phyloP scores from a whole-genome alignment of 2,888 invertebrate genomes.

The Drosophila siamana region DNA sequence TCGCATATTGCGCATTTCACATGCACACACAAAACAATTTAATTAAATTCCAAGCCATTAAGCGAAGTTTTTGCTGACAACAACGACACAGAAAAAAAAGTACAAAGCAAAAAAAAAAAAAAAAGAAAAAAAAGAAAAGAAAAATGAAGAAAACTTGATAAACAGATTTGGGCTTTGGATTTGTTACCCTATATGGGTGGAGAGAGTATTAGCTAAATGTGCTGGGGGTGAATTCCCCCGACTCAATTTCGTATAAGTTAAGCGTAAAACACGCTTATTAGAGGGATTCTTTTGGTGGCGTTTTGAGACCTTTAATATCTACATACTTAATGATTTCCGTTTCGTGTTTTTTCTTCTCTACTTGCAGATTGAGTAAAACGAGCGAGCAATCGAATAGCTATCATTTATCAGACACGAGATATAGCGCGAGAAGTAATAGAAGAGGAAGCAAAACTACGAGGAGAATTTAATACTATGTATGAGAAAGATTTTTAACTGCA shows the following conservation, averaged over 20 bases:
- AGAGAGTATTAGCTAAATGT: constrained; percentile 25
- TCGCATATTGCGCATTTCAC: constrained; percentile 28
- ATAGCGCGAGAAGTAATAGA: constrained; percentile 25
- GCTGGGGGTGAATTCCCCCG: constrained; percentile 24
- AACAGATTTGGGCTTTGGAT: constrained; percentile 46
- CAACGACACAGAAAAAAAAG: neutral
- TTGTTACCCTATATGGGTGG: neutral
- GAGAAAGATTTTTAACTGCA: constrained; percentile 67
- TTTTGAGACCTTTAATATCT: neutral
- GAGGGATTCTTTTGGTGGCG: neutral
- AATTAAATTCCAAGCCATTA: constrained; percentile 76
- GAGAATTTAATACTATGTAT: constrained; percentile 65
- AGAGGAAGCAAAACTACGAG: constrained; percentile 42
- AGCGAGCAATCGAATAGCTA: constrained; percentile 83
- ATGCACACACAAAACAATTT: constrained; percentile 47
- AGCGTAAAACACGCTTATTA: constrained; percentile 2
- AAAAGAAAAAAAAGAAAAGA: constrained; percentile 35
- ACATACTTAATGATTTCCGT: constrained; percentile 1
- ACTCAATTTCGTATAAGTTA: too few relatives aligned
- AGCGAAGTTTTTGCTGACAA: constrained; percentile 55
- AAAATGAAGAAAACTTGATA: constrained; percentile 39
- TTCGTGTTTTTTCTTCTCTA: neutral
- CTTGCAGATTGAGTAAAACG: constrained; percentile 81
- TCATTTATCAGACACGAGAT: constrained; percentile 61
- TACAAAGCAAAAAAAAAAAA: neutral